Base-by-base conservation (phyloP, 64 coral and sea anemone species). In the Trachythela sp. region DNA sequence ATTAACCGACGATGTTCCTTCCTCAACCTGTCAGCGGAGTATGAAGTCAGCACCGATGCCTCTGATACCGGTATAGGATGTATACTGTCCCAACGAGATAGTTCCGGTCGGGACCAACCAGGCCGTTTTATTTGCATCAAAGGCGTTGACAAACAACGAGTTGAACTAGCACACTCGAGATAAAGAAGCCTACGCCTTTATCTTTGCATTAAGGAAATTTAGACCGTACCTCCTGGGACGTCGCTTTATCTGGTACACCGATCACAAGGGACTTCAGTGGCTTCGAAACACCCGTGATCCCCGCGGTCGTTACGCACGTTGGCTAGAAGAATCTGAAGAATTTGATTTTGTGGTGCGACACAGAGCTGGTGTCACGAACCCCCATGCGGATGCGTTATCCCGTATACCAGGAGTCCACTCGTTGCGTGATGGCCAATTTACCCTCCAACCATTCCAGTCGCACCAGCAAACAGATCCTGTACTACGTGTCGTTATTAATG, bases 271-370 rank as follows among this genome's bases (percentile, higher is more conserved):
- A 24, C 85, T 90, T 10, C 70, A 54, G 42, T 94, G 84, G 92
- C 85, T 88, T 42, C 52, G 52, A 45, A 94, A 90, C 71, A 88
- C 92, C 32, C 35, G 39, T 60, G 89, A 91, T 48, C 92, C 92
- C n/a, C 84, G 77, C 48, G 76, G 85, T 7, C 39, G 26, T 9
- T 91, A 88, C 85, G 89, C 89, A 27, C 24, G 85, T 38, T 91
- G 80, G 86, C 85, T 91, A 48, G 86, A 91, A 94, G 80, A 91
- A 26, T 17, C 75, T 32, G 52, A 94, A 84, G 88, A 94, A 90
- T 94, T 94, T 87, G 70, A 90, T 17, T 72, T n/a, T n/a, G n/a
- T n/a, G n/a, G n/a, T n/a, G n/a, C n/a, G n/a, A n/a, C n/a, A n/a
- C n/a, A n/a, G n/a, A n/a, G n/a, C n/a, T n/a, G n/a, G 89, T 80